Percentiles rank a stretch among this genome's conserved stretches.
These are phyloP conservation scores for Channa striata DNA, from an alignment of 2,797 vertebrate genomes.

Conservation along the genomic window DNA sequence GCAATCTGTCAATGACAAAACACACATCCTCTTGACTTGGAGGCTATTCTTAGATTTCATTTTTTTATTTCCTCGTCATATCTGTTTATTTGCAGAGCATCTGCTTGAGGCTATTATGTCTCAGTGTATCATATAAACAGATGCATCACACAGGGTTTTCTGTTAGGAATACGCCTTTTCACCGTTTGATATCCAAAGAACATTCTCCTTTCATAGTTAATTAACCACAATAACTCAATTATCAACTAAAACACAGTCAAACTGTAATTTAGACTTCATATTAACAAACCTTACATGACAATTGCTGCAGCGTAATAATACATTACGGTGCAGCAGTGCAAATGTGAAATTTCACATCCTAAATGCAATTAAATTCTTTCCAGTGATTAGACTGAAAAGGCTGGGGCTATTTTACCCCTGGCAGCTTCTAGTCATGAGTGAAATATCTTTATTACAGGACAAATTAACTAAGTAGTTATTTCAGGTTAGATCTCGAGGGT, in stretches of 20 bases:
- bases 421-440: conserved; percentile 16
- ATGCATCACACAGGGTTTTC: conserved; percentile 53
- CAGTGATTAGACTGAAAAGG: conserved; percentile 40
- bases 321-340: conserved; percentile 9
- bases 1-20: conserved; percentile 63
- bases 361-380: conserved; percentile 31
- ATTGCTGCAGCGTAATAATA: conserved; percentile 25
- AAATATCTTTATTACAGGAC: conserved; percentile 57
- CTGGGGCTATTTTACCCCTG: conserved; percentile 23
- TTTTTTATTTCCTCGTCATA: conserved; percentile 47
- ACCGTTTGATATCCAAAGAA: conserved; percentile 19
- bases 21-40: conserved; percentile 45
- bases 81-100: conserved; percentile 60
- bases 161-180: conserved; percentile 42
- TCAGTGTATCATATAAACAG: conserved; percentile 54
- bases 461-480: conserved; percentile 64
- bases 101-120: conserved; percentile 54
- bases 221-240: conserved; percentile 38
- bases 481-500: conserved; percentile 64
- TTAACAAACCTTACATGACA: conserved; percentile 19
- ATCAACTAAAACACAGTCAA: conserved; percentile 15
- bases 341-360: conserved; percentile 21
- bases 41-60: conserved; percentile 61
- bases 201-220: conserved; percentile 34
- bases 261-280: conserved; percentile 17